Percentiles rank a stretch among this genome's conserved stretches.
phyloP scores from a whole-genome alignment of 2,797 vertebrate species.

The Ibycter americanus region DNA sequence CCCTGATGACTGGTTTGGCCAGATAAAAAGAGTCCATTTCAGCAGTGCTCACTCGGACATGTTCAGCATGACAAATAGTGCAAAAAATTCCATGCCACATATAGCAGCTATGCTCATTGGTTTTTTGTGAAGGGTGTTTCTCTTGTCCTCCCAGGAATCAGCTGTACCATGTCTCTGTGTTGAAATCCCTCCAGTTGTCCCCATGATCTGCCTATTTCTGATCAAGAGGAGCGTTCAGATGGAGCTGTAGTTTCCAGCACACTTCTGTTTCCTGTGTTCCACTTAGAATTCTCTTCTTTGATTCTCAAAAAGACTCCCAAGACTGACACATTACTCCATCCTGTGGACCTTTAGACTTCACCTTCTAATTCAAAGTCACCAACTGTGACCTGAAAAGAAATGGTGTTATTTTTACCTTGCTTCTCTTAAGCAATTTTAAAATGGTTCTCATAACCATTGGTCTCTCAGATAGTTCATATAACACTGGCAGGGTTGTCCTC shows the following conservation, averaged over 20 bases:
- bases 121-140: neutral
- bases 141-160: neutral
- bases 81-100: neutral
- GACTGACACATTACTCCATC: neutral
- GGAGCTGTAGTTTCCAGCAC: neutral
- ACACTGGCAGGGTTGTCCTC: neutral
- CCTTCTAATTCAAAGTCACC: neutral
- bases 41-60: neutral
- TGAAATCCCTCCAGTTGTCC: neutral
- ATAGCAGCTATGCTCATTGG: fast-evolving
- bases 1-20: neutral
- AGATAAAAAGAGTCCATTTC: neutral
- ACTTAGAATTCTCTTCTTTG: neutral
- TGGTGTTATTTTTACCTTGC: neutral
- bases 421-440: neutral
- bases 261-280: neutral
- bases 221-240: neutral
- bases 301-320: neutral
- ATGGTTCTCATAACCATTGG: neutral
- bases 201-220: neutral
- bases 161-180: neutral
- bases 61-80: neutral
- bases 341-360: neutral
- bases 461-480: neutral
- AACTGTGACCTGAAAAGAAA: neutral